Base-by-base conservation (phyloP, 2,113 vertebrate species). In the Phoenicopterus ruber region DNA sequence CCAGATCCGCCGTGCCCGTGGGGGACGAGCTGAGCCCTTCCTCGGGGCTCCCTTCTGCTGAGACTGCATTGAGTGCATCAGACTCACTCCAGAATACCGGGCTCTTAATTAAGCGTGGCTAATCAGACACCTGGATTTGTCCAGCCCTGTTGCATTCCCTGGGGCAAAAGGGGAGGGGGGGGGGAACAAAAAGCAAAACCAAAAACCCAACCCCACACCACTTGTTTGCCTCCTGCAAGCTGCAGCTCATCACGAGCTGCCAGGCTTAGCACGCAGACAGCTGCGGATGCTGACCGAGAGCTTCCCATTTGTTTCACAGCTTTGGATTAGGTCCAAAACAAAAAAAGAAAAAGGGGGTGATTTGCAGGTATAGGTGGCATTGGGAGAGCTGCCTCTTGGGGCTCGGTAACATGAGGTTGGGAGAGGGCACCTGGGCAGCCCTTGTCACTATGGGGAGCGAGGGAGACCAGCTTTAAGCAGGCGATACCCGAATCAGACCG, bases 71-170 rank as follows among this genome's bases (percentile, higher is more conserved):
- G 19, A 92, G 16, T 62, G 81, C 82, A 79, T 24, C 72, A 32
- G 59, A 38, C 50, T 90, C 12, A 1, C 66, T 40, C 82, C 4
- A 7, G 34, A 71, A 84, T 65, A 58, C 58, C 11, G 0, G 1
- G 40, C 16, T 89, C 70, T 87, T 95, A 96, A 94, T 86, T 80
- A 82, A 93, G 90, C 50, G 6, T 80, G 76, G 81, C 90, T 94
- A 93, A 97, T 95, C 57, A 55, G 82, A 57, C 85, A 83, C 85
- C 77, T 40, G 49, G 82, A 91, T 82, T 84, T 84, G 24, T 38
- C 63, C 82, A 82, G 59, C 90, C 72, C 72, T 50, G 66, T n/a
- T 66, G 32, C 62, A 70, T 78, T 93, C 95, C 73, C 32, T 1
- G 13, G 3, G 10, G 66, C 9, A 72, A 86, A 79, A 82, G 34